Evolutionary conservation across 2,113 vertebrate species (phyloP), one percentile per base, ranked within the genome.

Genomic region (Indicator indicator): DNA sequence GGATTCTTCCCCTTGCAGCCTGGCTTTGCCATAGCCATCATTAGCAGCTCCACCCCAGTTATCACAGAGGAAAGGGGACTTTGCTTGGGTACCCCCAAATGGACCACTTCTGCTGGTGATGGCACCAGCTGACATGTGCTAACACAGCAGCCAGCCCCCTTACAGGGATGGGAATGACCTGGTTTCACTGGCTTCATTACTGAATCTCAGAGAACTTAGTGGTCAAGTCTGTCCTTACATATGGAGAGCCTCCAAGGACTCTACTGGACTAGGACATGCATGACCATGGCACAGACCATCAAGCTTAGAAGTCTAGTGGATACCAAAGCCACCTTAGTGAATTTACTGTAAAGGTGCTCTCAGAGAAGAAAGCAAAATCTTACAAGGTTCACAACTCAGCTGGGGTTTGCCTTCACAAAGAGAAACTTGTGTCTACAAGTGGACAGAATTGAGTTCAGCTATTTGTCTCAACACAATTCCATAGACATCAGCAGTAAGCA

Each of bases 121-220:
- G 48, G 12, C 16, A n/a, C 12, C 11, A 36, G 24, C 8, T 0
- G 1, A 32, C 2, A 0, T 8, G 11, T 0, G 0, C 30, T 16
- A 28, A 40, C 1, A 2, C 1, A 4, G 23, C 50, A 16, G 8
- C 32, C 28, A 50, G 17, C 11, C 42, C 23, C 60, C 46, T 1
- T 3, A 9, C 5, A 6, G 58, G 12, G 12, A 1, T 12, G 12
- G 24, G 32, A 46, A 33, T n/a, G 20, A 10, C 4, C 67, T 46
- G 24, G 27, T 64, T 56, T 70, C 28, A 26, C 15, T 59, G 46
- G 6, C 11, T 67, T 19, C 10, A 1, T 70, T 46, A n/a, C 8
- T 9, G 15, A 50, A 28, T 30, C 4, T 0, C 6, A 46, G 23
- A 28, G 32, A 56, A 36, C 20, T 14, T 11, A 5, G 14, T 7